Base-by-base conservation (phyloP, 2,888 invertebrate species). In the Drosophila rellima region DNA sequence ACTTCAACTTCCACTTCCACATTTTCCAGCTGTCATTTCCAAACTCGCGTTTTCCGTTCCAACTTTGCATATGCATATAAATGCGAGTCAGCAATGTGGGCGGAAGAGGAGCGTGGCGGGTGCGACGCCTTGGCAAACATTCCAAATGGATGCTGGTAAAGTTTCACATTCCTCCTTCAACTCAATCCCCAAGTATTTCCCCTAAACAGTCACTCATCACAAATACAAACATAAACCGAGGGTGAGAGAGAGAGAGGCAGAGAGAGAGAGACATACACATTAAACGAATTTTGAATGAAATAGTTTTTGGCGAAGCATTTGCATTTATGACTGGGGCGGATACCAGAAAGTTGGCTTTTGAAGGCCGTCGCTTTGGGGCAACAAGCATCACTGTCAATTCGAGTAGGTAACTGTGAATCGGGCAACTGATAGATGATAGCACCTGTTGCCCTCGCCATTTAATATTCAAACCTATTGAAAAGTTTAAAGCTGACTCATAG, bases 21-120 rank as follows among this genome's bases (percentile, higher is more conserved):
- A 55, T 44, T 35, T 55, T 35, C 44, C 55, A 55, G 44, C 64
- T 79, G 48, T 54, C 68, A 59, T 60, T 71, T 70, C 42, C 63
- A 59, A 56, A 54, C 39, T 54, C 47, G 62, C 67, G 47, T 47
- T 75, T 56, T 48, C 73, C 57, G 29, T 48, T 50, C 18, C 57
- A 82, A 82, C 76, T 88, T 82, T 66, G 51, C 82, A 56, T 76
- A 87, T 87, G 88, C 82, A 87, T 82, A 74, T 57, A 87, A 82
- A 87, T 84, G 82, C 17, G 6, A 37, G 13, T 40, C 45, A 47
- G 65, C 7, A 33, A 33, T 39, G 26, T n/a, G 39, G 42, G 37
- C 8, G 6, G 17, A 29, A 10, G 0, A 4, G 35, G 33, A 35
- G 37, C 3, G 20, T 40, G 42, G 17, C 15, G 48, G 42, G 52